Base-by-base conservation (phyloP, 2,113 vertebrate species). In the Alosa alosa region DNA sequence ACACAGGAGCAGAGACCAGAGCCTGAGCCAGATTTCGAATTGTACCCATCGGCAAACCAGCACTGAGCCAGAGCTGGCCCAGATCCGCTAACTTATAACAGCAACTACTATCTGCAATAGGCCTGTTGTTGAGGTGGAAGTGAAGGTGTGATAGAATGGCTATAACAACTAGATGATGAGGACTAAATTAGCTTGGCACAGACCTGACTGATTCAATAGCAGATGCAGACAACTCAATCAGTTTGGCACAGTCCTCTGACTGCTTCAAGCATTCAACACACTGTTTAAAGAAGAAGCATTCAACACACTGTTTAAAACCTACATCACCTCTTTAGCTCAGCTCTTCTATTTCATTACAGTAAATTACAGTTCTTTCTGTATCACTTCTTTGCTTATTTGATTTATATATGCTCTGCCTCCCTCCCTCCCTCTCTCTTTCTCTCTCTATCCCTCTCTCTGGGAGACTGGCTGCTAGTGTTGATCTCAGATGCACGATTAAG, bases 381-480 rank as follows among this genome's bases (percentile, higher is more conserved):
- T 72, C 44, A 1, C 6, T 46, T 9, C 15, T 31, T 47, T 44
- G 4, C 60, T 72, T n/a, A 10, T 9, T 84, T 1, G 75, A 22
- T 75, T 41, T 72, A 5, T 49, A 0, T 47, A 60, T 46, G 9
- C 68, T 75, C 8, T 75, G 31, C 4, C 6, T 25, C 64, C 11
- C 64, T 36, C 64, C 6, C 25, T 72, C 64, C 10, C 64, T 11
- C 60, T 5, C 1, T 10, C 10, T 75, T 31, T 39, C n/a, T 36
- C 25, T 57, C 17, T 36, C 31, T 64, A 18, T 64, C 20, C 68
- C 11, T n/a, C 17, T 11, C 5, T 20, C 13, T 20, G 39, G 49
- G 41, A 36, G 41, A n/a, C 82, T 52, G 64, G 46, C 49, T 31
- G 57, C 15, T 50, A 11, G 31, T 86, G 50, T 83, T 83, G 83